phyloP scores from a whole-genome alignment of 2,888 invertebrate species.

The Leptura quadrifasciata region DNA sequence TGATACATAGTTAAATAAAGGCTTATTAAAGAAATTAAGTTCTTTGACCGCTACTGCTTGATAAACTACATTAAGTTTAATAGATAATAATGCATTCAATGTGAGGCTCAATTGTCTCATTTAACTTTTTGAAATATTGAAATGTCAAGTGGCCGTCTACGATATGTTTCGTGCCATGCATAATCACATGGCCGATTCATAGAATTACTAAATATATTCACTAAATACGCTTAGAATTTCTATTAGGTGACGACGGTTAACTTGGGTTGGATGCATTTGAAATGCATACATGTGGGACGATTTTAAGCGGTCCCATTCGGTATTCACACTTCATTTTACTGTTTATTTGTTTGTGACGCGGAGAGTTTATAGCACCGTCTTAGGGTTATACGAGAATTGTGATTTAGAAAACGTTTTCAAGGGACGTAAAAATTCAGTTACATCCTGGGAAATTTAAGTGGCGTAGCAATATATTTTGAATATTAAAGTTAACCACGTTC shows the following conservation, averaged over 20 bases:
- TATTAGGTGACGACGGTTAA: slow-evolving; percentile 36
- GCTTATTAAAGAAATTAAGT: slow-evolving; percentile 52
- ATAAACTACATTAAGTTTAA: slow-evolving; percentile 51
- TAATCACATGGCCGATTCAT: slow-evolving; percentile 35
- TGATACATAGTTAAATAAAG: slow-evolving; percentile 46
- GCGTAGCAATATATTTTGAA: not conserved
- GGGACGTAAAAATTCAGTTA: not conserved
- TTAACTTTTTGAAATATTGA: slow-evolving; percentile 51
- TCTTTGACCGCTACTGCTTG: slow-evolving; percentile 53
- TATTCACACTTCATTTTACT: slow-evolving; percentile 30
- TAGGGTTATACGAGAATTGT: not conserved
- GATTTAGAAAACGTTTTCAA: slow-evolving; percentile 13
- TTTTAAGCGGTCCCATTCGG: slow-evolving; percentile 25
- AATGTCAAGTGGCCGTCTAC: slow-evolving; percentile 37
- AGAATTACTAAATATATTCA: slow-evolving; percentile 31
- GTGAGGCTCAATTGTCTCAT: slow-evolving; percentile 51
- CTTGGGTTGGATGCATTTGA: not conserved
- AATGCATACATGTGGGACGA: slow-evolving; percentile 34
- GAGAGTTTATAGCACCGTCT: slow-evolving; percentile 9
- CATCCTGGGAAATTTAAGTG: not conserved
- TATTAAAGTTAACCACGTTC: not conserved
- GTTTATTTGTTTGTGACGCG: slow-evolving; percentile 14
- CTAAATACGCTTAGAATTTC: slow-evolving; percentile 39
- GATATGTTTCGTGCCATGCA: slow-evolving; percentile 33
- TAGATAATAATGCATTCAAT: slow-evolving; percentile 50